Evolutionary conservation across 2,797 vertebrate genomes (phyloP), one percentile per base, ranked within the genome.

Genomic region (Chloroceryle inda): DNA sequence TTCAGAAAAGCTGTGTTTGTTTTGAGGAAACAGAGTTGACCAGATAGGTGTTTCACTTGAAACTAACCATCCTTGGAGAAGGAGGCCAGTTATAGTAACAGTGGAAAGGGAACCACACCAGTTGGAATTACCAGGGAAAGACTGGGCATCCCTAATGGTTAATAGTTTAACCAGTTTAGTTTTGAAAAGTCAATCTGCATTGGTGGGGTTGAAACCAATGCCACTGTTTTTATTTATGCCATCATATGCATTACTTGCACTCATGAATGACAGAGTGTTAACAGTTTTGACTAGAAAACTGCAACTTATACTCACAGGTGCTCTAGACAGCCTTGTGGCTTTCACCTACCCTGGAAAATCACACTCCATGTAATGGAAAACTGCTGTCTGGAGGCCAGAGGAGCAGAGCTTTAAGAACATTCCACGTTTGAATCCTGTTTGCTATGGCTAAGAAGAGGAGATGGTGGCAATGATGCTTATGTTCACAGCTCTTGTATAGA

Each of bases 101-200:
- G 49, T 35, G 14, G 61, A 19, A 84, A 58, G 13, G 31, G 27
- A 77, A 15, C 40, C 55, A 40, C 3, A 7, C 4, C 11, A 16
- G 8, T 67, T 79, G 47, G 23, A 79, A 44, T 47, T 29, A 76
- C 35, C 17, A 55, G 29, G 44, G 40, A 49, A 37, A 37, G 26
- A 47, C 0, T 42, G 8, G 14, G 45, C 16, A 79, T 26, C 50
- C 63, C 15, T 56, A 17, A 52, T 80, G 13, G 23, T 58, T 83
- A 63, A 5, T 31, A 74, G 9, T 50, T 44, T 38, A 58, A 47
- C 5, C 72, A 10, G 5, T 63, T 38, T 59, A 15, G 7, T n/a
- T 79, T 91, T 82, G 47, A 10, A 59, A 62, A 85, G 16, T 58
- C 21, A 15, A 0, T 72, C 10, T 42, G 0, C 0, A 0, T 10